These are phyloP conservation scores for Xiphydria camelus DNA, from an alignment of 2,888 invertebrate genomes.

Conservation along the genomic window DNA sequence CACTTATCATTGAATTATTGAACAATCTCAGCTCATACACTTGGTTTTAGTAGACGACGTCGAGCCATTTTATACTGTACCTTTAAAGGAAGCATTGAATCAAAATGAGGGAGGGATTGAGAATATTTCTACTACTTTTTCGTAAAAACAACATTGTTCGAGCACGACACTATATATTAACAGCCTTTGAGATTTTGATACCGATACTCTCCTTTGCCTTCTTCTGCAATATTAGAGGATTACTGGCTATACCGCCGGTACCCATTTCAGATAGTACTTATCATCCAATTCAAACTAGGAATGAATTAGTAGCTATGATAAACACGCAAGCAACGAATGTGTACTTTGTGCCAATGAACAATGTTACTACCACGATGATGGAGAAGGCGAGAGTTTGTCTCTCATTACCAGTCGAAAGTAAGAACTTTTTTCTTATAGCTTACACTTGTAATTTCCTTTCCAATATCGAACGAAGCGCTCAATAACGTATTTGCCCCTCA, in stretches of 20 bases:
- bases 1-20: too few species aligned
- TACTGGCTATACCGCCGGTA: constrained; percentile 30
- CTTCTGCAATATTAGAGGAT: constrained; percentile 40
- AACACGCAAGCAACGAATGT: constrained; percentile 3
- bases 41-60: too few species aligned
- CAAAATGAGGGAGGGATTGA: constrained; percentile 21
- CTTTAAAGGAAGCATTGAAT: too few species aligned
- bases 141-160: constrained; percentile 49
- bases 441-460: too few species aligned
- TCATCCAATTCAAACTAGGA: constrained; percentile 25
- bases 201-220: constrained; percentile 43
- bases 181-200: constrained; percentile 43
- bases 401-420: constrained; percentile 32
- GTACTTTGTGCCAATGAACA: constrained; percentile 42
- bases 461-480: too few species aligned
- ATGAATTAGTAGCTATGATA: constrained; percentile 1
- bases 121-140: constrained; percentile 43
- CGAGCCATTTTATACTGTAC: too few species aligned
- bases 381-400: constrained; percentile 35
- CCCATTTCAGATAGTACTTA: constrained; percentile 32
- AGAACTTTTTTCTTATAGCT: constrained; percentile 12
- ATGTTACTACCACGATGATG: constrained; percentile 36
- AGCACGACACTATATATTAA: constrained; percentile 44
- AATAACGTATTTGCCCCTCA: too few species aligned
- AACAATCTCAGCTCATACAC: too few species aligned